Evolutionary conservation across 2,113 vertebrate species (phyloP).

Genomic region (Hiodon tergisus): DNA sequence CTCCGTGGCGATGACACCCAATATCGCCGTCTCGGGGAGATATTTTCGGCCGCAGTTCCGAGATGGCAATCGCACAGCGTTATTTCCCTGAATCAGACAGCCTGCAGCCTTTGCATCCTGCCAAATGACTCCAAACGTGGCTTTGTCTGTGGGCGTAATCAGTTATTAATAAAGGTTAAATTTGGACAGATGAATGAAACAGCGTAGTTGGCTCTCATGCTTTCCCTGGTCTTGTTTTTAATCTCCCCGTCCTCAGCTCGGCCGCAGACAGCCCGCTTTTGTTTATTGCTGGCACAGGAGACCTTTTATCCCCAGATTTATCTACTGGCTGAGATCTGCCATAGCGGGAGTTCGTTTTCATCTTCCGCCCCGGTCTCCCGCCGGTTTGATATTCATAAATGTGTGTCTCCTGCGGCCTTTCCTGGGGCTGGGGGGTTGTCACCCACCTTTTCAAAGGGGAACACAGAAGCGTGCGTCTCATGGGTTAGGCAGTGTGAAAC

Average conservation of each 20-base stretch:
- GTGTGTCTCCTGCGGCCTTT: not conserved
- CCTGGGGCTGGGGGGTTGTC: not conserved
- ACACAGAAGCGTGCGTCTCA: too few species aligned
- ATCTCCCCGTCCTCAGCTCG: slow-evolving; percentile 8
- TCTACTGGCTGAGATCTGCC: slow-evolving; percentile 11
- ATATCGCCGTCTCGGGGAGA: not conserved
- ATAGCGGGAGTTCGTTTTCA: slow-evolving; percentile 6
- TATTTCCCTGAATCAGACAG: slow-evolving; percentile 21
- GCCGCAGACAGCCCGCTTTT: not conserved
- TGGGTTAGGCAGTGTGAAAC: too few species aligned
- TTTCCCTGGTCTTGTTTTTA: slow-evolving; percentile 14
- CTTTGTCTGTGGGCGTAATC: slow-evolving; percentile 7
- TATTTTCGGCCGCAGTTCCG: slow-evolving; percentile 1
- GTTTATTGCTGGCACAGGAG: slow-evolving; percentile 10
- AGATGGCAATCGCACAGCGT: slow-evolving; percentile 6
- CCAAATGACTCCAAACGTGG: slow-evolving; percentile 19
- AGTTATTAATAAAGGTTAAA: slow-evolving; percentile 25
- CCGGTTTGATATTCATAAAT: slow-evolving; percentile 13
- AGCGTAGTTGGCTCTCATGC: not conserved
- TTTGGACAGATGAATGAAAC: slow-evolving; percentile 3
- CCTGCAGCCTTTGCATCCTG: slow-evolving; percentile 19
- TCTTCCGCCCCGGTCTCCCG: not conserved
- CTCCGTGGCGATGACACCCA: slow-evolving; percentile 5
- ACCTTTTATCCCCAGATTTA: not conserved
- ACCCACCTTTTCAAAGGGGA: not conserved